Percentiles rank a stretch among this genome's conserved stretches.
Conservation (phyloP, 1,140 invertebrate species). For the Euwallacea fornicatus region DNA sequence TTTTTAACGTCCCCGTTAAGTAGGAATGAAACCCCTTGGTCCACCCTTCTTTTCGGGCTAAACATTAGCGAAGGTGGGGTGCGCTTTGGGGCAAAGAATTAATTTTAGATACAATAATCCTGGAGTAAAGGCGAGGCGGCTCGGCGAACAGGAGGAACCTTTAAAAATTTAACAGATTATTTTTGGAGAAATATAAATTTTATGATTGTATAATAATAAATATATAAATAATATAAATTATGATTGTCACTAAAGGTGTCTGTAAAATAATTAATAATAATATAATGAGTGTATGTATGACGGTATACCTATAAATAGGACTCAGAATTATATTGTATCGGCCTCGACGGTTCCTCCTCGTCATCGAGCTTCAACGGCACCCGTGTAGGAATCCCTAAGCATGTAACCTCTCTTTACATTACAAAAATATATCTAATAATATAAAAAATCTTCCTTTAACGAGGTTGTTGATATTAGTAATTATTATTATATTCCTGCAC, state of each 20-base stretch:
- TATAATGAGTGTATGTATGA: constrained; percentile 49
- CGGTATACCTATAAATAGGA: constrained; percentile 41
- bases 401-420: constrained; percentile 1
- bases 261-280: constrained; percentile 44
- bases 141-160: constrained; percentile 49
- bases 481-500: constrained; percentile 38
- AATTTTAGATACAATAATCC: constrained; percentile 50
- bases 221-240: constrained; percentile 50
- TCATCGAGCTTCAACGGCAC: constrained; percentile 48
- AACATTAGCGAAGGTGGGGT: neutral
- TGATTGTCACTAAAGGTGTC: constrained; percentile 48
- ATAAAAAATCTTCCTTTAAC: constrained; percentile 30
- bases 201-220: constrained; percentile 46
- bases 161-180: constrained; percentile 50
- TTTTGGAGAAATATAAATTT: constrained; percentile 52
- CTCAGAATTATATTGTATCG: constrained; percentile 42
- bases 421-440: constrained; percentile 1
- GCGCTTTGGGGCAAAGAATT: constrained; percentile 21
- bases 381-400: constrained; percentile 39
- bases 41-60: neutral
- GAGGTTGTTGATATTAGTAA: constrained; percentile 29
- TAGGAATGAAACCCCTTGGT: constrained; percentile 27
- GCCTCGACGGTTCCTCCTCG: constrained; percentile 46
- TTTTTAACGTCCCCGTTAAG: constrained; percentile 46
- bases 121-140: constrained; percentile 48